phyloP scores from a whole-genome alignment of 37 sponge, comb jelly and placozoan genomes.

The Dysidea cf. avara region DNA sequence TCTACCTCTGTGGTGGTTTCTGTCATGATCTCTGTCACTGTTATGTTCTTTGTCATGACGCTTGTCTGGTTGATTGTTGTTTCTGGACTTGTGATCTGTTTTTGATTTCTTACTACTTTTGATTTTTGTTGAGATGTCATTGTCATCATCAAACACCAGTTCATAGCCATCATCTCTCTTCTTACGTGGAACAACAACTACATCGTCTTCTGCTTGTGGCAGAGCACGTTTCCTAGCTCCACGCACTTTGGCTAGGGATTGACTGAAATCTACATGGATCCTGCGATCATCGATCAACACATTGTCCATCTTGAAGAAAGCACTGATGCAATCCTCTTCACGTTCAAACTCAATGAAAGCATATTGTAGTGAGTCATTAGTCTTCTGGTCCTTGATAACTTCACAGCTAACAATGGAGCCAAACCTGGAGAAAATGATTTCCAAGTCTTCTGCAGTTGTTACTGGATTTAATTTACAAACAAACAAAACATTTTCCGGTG shows the following conservation, averaged over 20 bases:
- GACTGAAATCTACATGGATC: constrained; percentile 98
- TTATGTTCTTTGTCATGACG: not conserved
- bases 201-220: constrained; percentile 24
- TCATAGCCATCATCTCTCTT: constrained; percentile 52
- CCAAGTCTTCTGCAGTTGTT: constrained; percentile 94
- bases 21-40: constrained; percentile 21
- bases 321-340: constrained; percentile 91
- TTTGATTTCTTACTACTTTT: not conserved
- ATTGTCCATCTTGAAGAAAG: constrained; percentile 99
- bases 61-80: not conserved
- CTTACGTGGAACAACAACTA: constrained; percentile 35
- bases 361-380: constrained; percentile 96
- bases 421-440: constrained; percentile 97
- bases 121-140: not conserved
- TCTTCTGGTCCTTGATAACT: constrained; percentile 93
- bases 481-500: constrained; percentile 97
- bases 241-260: constrained; percentile 92
- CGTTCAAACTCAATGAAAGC: constrained; percentile 97
- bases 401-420: constrained; percentile 92
- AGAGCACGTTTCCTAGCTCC: constrained; percentile 26
- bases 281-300: constrained; percentile 96
- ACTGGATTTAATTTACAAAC: constrained; percentile 97
- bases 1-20: not conserved
- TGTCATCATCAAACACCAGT: constrained; percentile 67
- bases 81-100: not conserved